phyloP scores from a whole-genome alignment of 2,888 invertebrate genomes.

The Trimorus sp. region DNA sequence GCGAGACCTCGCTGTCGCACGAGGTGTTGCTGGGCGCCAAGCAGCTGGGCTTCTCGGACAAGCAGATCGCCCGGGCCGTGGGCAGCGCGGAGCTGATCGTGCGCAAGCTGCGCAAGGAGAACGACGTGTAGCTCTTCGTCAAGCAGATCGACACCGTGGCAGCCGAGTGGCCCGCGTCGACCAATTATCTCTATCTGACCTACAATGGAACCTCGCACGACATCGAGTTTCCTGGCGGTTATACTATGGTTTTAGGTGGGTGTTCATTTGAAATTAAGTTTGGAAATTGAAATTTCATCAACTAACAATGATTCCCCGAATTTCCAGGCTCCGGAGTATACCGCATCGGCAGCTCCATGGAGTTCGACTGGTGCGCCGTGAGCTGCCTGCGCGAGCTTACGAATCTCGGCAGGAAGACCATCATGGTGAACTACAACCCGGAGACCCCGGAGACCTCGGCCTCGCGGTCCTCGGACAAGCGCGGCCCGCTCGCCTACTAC shows the following conservation, averaged over 20 bases:
- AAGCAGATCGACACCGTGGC: slow-evolving; percentile 99
- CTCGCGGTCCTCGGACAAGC: slow-evolving; percentile 85
- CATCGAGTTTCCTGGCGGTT: slow-evolving; percentile 89
- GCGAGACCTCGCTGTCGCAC: slow-evolving; percentile 84
- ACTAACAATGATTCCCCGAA: no score
- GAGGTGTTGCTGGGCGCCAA: slow-evolving; percentile 91
- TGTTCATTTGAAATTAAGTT: no score
- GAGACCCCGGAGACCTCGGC: no score
- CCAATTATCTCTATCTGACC: slow-evolving; percentile 99
- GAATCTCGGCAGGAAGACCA: slow-evolving; percentile 93
- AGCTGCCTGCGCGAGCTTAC: slow-evolving; percentile 96
- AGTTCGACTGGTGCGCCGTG: slow-evolving; percentile 99
- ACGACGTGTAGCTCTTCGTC: slow-evolving; percentile 91
- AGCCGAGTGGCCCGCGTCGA: slow-evolving; percentile 99
- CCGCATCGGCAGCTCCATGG: slow-evolving; percentile 99
- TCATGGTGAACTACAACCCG: slow-evolving; percentile 99
- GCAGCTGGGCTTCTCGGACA: slow-evolving; percentile 97
- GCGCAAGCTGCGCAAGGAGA: slow-evolving; percentile 89
- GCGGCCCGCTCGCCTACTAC: slow-evolving; percentile 89
- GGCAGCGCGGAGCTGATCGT: slow-evolving; percentile 94
- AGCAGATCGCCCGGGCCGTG: slow-evolving; percentile 94
- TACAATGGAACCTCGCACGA: slow-evolving; percentile 95
- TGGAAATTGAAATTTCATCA: no score
- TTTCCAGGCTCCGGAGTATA: slow-evolving; percentile 97
- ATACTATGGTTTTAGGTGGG: slow-evolving; percentile 92